Evolutionary conservation across 2,113 vertebrate genomes (phyloP), one percentile per base, ranked within the genome.

Genomic region (Gopherus flavomarginatus): DNA sequence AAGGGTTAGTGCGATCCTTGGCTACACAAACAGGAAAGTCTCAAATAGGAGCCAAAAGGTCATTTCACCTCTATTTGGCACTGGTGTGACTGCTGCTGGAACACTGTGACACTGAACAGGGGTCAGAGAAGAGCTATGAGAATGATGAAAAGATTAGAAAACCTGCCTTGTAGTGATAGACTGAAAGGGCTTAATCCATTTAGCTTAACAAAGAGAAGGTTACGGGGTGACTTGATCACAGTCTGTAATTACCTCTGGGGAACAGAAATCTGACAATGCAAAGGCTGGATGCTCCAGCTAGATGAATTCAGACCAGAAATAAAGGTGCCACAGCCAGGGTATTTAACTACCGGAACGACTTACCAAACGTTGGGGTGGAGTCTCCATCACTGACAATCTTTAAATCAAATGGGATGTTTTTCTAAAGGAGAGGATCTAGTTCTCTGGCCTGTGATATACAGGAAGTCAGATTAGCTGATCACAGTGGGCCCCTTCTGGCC

Each of bases 81-180:
- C 17, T 2, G 65, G 13, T 35, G 59, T 2, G 35, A 38, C 35
- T 8, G 35, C 17, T 19, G n/a, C 65, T 5, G 65, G n/a, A 21
- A 10, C 31, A n/a, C n/a, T 38, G n/a, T 53, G 8, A 22, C 14
- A 10, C 1, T 19, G 75, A 56, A 57, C 19, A 65, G 21, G 65
- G 13, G 87, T 65, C 89, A 65, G 19, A 6, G 14, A 31, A 79
- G 21, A n/a, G 0, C 29, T 47, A 17, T 1, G 3, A 44, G 11
- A 0, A 5, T 27, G 24, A 86, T 3, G n/a, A 90, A 59, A 38
- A n/a, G 2, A 57, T 69, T 19, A 1, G 2, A 16, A 53, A 11
- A 14, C 13, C 47, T 75, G 5, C 6, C 47, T 1, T 2, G n/a
- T 8, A 1, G 0, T 9, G 49, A 59, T 14, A 11, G 24, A 11